Evolutionary conservation across 2,888 invertebrate species (phyloP).

Genomic region (Apamea sordens): DNA sequence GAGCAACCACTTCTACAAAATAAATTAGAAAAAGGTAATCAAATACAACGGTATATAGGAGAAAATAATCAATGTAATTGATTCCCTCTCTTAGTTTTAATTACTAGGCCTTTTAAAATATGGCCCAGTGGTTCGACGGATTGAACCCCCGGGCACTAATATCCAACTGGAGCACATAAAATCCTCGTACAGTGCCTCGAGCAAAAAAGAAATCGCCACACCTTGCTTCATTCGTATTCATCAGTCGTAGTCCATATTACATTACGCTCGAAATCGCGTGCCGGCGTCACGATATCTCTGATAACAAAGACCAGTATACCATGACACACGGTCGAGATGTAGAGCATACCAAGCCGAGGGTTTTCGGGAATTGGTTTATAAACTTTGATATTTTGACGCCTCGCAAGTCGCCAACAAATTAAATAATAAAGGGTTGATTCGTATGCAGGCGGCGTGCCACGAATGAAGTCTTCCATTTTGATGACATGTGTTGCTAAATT

Average conservation of each 20-base stretch:
- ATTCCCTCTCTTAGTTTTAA: constrained; percentile 62
- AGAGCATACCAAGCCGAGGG: constrained; percentile 44
- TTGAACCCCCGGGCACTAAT: constrained; percentile 61
- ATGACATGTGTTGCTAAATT: constrained; percentile 70
- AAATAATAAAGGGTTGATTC: constrained; percentile 84
- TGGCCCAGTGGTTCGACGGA: constrained; percentile 48
- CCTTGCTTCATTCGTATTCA: constrained; percentile 85
- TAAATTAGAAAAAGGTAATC: constrained; percentile 49
- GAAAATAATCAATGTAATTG: constrained; percentile 60
- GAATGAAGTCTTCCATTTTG: constrained; percentile 75
- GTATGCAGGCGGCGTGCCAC: constrained; percentile 79
- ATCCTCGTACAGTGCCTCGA: constrained; percentile 67
- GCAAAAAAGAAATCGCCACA: constrained; percentile 82
- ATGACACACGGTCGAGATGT: constrained; percentile 43
- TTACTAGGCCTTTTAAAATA: constrained; percentile 60
- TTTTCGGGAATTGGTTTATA: constrained; percentile 69
- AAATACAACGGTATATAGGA: constrained; percentile 54
- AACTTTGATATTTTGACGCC: constrained; percentile 84
- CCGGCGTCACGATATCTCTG: constrained; percentile 78
- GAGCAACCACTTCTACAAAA: constrained; percentile 22
- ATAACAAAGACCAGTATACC: constrained; percentile 72
- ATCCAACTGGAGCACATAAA: constrained; percentile 65
- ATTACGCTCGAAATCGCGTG: constrained; percentile 86
- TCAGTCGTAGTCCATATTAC: constrained; percentile 85
- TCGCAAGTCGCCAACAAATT: constrained; percentile 84